These are phyloP conservation scores for Tethea ocularis DNA, from an alignment of 2,888 invertebrate species.

Conservation along the genomic window DNA sequence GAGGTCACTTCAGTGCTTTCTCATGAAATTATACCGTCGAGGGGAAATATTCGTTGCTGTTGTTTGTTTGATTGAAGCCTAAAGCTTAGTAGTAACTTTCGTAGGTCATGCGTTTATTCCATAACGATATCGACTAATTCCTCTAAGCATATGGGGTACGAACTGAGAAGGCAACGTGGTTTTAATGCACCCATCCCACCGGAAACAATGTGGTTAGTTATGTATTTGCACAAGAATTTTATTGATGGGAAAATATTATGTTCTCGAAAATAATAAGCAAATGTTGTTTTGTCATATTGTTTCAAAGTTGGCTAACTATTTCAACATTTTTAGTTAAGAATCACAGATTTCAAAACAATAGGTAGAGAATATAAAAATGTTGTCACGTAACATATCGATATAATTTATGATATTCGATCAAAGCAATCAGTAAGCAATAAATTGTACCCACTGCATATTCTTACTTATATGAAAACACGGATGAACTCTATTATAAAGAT, in stretches of 20 bases:
- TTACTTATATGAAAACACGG: neutral
- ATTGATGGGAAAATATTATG: no score
- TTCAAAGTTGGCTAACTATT: no score
- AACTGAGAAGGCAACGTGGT: neutral
- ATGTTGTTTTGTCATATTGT: no score
- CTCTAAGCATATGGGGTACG: neutral
- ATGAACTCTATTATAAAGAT: neutral
- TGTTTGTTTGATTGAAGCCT: slow-evolving; percentile 2
- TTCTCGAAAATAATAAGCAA: no score
- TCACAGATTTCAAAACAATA: no score
- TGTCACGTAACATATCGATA: no score
- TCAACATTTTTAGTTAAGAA: no score
- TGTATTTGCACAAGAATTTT: neutral
- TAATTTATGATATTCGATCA: neutral
- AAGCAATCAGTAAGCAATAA: neutral
- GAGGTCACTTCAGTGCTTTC: slow-evolving; percentile 30
- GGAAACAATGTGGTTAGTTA: no score
- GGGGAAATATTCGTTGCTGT: slow-evolving; percentile 15
- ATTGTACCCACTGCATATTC: no score
- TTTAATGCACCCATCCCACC: no score
- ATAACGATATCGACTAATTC: neutral
- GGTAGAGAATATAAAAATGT: no score
- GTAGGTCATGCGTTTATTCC: slow-evolving; percentile 3
- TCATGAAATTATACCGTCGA: slow-evolving; percentile 22
- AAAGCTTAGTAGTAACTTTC: neutral